phyloP scores from a whole-genome alignment of 2,888 invertebrate genomes.

The Rugalucina vietnamica region DNA sequence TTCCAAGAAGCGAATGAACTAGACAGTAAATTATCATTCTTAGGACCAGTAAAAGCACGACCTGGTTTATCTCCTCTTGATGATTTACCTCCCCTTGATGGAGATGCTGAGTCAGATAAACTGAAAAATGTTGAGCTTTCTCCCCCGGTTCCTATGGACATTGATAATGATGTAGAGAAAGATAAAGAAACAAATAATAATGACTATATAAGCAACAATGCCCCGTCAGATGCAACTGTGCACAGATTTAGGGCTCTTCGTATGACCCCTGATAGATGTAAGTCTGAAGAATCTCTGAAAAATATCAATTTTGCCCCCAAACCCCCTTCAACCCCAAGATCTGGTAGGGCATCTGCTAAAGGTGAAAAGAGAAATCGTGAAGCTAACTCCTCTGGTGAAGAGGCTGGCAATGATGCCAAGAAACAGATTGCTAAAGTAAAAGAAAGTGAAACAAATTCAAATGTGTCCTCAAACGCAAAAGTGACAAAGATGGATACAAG shows the following conservation, averaged over 20 bases:
- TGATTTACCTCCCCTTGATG: slow-evolving; percentile 43
- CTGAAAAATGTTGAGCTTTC: slow-evolving; percentile 49
- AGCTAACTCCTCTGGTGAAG: slow-evolving; percentile 72
- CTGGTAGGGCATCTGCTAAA: slow-evolving; percentile 63
- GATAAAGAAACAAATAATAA: slow-evolving; percentile 43
- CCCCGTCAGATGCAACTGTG: slow-evolving; percentile 72
- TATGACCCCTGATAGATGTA: slow-evolving; percentile 69
- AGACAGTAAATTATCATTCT: slow-evolving; percentile 11
- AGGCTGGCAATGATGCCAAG: slow-evolving; percentile 65
- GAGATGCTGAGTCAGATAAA: slow-evolving; percentile 13
- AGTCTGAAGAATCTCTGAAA: slow-evolving; percentile 71
- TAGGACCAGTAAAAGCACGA: slow-evolving; percentile 35
- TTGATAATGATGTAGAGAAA: slow-evolving; percentile 58
- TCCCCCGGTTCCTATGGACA: slow-evolving; percentile 65
- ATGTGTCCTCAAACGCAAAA: slow-evolving; percentile 41
- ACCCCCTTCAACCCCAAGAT: slow-evolving; percentile 73
- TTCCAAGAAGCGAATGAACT: slow-evolving; percentile 33
- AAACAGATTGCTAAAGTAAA: slow-evolving; percentile 60
- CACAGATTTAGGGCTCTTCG: slow-evolving; percentile 71
- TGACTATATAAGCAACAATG: slow-evolving; percentile 52
- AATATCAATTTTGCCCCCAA: slow-evolving; percentile 76
- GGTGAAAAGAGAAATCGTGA: slow-evolving; percentile 72
- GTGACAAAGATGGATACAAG: slow-evolving; percentile 40
- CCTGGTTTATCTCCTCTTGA: slow-evolving; percentile 38
- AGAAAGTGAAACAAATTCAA: slow-evolving; percentile 34